These are phyloP conservation scores for Cerastis leucographa DNA, from an alignment of 2,888 invertebrate genomes.

Conservation along the genomic window DNA sequence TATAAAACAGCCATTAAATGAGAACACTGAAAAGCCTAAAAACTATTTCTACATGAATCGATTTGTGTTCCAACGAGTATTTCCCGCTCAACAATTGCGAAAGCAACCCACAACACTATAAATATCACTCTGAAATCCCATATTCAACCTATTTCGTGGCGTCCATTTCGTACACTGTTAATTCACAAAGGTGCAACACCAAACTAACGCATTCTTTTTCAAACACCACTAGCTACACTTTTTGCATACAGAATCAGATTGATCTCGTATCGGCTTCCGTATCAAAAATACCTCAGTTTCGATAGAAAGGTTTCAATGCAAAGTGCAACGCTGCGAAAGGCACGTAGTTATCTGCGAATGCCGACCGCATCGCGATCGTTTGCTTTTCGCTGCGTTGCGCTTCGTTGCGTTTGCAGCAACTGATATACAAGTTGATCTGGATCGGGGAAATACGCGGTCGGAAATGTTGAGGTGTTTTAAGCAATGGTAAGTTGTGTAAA, in stretches of 20 bases:
- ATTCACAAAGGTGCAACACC: neutral
- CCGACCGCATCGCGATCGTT: constrained; percentile 26
- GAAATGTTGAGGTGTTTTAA: neutral
- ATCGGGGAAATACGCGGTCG: neutral
- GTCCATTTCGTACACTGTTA: neutral
- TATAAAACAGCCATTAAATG: neutral
- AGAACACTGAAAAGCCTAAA: neutral
- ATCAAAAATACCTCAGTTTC: constrained; percentile 27
- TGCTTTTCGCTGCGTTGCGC: constrained; percentile 9
- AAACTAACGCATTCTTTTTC: constrained; percentile 22
- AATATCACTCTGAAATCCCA: neutral
- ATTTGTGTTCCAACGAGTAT: neutral
- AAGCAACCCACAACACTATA: neutral
- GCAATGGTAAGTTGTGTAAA: neutral
- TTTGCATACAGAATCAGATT: constrained; percentile 8
- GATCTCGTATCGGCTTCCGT: constrained; percentile 1
- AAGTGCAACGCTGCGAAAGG: constrained; percentile 20
- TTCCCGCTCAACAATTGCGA: neutral
- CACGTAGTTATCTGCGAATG: constrained; percentile 26
- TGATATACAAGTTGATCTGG: neutral
- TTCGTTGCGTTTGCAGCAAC: constrained; percentile 3
- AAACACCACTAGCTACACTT: neutral
- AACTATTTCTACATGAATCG: neutral
- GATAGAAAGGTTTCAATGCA: constrained; percentile 26
- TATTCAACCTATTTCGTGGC: neutral